Conservation (phyloP, 1,140 invertebrate genomes). For the Anastrepha ludens region DNA sequence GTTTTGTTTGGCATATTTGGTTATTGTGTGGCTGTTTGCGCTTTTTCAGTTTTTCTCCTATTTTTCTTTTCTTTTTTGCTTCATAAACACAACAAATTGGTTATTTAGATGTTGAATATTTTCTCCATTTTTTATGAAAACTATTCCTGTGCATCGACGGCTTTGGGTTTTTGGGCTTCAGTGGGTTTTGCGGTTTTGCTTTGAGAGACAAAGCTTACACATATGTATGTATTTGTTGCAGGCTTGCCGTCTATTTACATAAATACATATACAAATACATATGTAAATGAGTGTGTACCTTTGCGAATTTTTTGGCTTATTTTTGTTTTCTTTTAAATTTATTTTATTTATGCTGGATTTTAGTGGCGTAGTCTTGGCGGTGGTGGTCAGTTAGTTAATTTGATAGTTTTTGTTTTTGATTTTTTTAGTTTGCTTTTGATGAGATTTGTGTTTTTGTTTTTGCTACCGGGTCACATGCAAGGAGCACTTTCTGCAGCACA, state of each 20-base stretch:
- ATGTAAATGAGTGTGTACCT: neutral
- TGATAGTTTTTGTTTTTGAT: neutral
- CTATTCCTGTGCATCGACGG: constrained; percentile 9
- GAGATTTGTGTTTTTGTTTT: neutral
- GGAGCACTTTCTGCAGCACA: neutral
- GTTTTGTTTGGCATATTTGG: constrained; percentile 51
- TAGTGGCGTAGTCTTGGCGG: constrained; percentile 15
- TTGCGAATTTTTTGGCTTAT: constrained; percentile 19
- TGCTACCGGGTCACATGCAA: neutral
- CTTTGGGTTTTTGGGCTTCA: constrained; percentile 37
- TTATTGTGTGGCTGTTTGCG: constrained; percentile 47
- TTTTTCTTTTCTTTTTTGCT: neutral
- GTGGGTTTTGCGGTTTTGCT: constrained; percentile 42
- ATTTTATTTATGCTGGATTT: neutral
- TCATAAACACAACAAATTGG: neutral
- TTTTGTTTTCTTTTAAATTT: neutral
- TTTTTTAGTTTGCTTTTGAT: constrained; percentile 1
- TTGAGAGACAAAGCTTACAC: neutral
- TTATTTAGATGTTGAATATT: neutral
- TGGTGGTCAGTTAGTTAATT: constrained; percentile 20
- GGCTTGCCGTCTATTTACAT: neutral
- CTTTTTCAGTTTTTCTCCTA: constrained; percentile 9
- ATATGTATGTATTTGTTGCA: neutral
- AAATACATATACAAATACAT: neutral
- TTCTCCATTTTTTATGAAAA: neutral